Evolutionary conservation across 2,797 vertebrate genomes (phyloP).

Genomic region (Cirrhinus mrigala): DNA sequence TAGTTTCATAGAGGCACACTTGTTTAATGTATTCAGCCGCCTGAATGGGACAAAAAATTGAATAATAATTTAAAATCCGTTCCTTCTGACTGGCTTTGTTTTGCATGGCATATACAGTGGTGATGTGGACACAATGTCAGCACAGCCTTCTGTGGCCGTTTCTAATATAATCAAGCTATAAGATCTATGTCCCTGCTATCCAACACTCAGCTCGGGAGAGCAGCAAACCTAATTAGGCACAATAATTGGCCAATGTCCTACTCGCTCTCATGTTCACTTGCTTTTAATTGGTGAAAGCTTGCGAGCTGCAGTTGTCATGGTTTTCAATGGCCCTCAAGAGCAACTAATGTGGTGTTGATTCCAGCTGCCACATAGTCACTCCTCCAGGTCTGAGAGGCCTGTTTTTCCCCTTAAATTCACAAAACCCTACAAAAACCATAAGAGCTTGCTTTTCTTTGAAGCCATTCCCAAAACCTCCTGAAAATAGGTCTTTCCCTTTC

Average conservation of each 20-base stretch:
- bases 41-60: constrained; percentile 75
- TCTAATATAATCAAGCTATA: constrained; percentile 39
- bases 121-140: constrained; percentile 30
- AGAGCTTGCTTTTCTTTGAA: constrained; percentile 46
- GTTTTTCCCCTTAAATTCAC: background rate
- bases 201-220: constrained; percentile 31
- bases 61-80: background rate
- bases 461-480: constrained; percentile 43
- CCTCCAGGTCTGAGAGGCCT: constrained; percentile 19
- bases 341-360: constrained; percentile 30
- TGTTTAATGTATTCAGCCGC: constrained; percentile 97
- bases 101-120: background rate
- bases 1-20: constrained; percentile 99
- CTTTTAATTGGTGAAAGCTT: constrained; percentile 61
- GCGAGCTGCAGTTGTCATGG: constrained; percentile 28
- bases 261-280: constrained; percentile 54
- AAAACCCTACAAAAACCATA: constrained; percentile 6
- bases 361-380: constrained; percentile 33
- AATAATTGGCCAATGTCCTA: constrained; percentile 67
- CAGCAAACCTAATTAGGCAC: constrained; percentile 67
- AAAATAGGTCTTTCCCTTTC: constrained; percentile 21
- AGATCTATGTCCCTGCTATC: constrained; percentile 31
- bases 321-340: constrained; percentile 6
- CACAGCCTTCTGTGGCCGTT: background rate
- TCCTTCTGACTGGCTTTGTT: background rate